These are phyloP conservation scores for Caerostris extrusa DNA, from an alignment of 1,140 invertebrate genomes.

Conservation along the genomic window DNA sequence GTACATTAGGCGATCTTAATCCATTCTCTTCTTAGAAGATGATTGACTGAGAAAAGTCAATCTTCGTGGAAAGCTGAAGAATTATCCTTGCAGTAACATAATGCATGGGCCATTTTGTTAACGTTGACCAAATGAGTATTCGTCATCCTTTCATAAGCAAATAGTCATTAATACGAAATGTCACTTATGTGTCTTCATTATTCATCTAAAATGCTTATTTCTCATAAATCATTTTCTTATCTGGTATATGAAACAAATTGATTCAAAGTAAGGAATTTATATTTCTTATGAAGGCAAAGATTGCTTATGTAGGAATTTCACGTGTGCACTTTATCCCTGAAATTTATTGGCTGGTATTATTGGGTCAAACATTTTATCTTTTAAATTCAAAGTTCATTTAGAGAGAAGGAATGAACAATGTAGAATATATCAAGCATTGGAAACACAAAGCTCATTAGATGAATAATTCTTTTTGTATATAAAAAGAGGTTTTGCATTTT, in stretches of 20 bases:
- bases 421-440: too few relatives aligned
- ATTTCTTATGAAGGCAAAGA: not conserved
- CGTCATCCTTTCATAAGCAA: slow-evolving; percentile 4
- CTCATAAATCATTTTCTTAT: not conserved
- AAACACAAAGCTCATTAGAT: too few relatives aligned
- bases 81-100: not conserved
- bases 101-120: slow-evolving; percentile 10
- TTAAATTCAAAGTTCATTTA: too few relatives aligned
- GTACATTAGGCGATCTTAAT: slow-evolving; percentile 45
- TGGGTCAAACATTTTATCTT: too few relatives aligned
- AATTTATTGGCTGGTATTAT: too few relatives aligned
- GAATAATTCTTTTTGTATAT: too few relatives aligned
- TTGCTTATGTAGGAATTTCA: not conserved
- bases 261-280: not conserved
- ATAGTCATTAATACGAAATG: not conserved
- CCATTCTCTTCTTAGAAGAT: slow-evolving; percentile 3
- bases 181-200: not conserved
- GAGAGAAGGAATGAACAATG: too few relatives aligned
- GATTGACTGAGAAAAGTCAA: not conserved
- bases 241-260: not conserved
- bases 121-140: not conserved
- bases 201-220: not conserved
- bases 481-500: too few relatives aligned
- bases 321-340: too few relatives aligned
- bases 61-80: not conserved